Evolutionary conservation across 2,113 vertebrate genomes (phyloP).

Genomic region (Coreoperca whiteheadi): DNA sequence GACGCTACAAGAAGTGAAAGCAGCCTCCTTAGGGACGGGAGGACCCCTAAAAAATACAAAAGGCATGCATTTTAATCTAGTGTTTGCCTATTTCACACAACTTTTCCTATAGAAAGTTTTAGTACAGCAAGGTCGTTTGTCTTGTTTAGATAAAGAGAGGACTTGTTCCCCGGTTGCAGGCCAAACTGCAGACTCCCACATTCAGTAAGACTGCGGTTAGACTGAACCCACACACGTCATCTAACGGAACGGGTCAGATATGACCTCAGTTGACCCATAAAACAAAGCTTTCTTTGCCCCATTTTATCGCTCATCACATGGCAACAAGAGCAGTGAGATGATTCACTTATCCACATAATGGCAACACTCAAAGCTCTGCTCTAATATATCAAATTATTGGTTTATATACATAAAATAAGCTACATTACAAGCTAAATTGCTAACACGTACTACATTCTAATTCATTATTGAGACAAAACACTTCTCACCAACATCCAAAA

Average conservation of each 20-base stretch:
- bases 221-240: constrained; percentile 62
- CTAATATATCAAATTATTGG: constrained; percentile 15
- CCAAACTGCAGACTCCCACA: constrained; percentile 62
- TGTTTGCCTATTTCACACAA: constrained; percentile 44
- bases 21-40: not conserved
- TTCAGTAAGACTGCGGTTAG: constrained; percentile 33
- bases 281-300: constrained; percentile 65
- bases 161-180: constrained; percentile 51
- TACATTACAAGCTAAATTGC: not conserved
- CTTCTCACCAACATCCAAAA: not conserved
- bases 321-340: constrained; percentile 24
- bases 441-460: constrained; percentile 16
- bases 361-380: constrained; percentile 1
- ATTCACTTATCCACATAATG: constrained; percentile 21
- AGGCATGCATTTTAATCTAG: constrained; percentile 39
- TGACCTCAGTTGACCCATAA: constrained; percentile 53
- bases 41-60: constrained; percentile 41
- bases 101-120: constrained; percentile 28
- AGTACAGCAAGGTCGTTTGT: constrained; percentile 62
- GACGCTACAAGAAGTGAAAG: constrained; percentile 10
- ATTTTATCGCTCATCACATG: constrained; percentile 31
- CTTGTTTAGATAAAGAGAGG: constrained; percentile 65
- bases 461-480: constrained; percentile 18
- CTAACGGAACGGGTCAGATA: constrained; percentile 41
- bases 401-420: constrained; percentile 15